phyloP scores from a whole-genome alignment of 2,113 vertebrate species.

The Neodon shergylaensis region DNA sequence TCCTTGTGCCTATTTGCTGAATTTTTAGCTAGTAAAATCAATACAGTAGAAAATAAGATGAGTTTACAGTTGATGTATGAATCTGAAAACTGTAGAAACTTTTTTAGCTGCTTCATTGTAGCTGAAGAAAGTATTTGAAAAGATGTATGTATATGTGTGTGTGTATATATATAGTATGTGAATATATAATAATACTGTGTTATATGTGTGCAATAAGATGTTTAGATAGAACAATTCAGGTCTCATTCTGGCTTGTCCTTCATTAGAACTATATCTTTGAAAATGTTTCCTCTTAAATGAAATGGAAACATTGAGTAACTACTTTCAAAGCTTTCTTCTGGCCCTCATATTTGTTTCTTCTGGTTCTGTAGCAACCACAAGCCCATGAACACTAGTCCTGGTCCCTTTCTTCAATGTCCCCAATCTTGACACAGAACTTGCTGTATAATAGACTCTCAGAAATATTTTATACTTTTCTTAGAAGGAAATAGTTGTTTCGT shows the following conservation, averaged over 20 bases:
- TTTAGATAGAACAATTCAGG: slow-evolving; percentile 40
- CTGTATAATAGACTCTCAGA: slow-evolving; percentile 29
- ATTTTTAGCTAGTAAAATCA: slow-evolving; percentile 55
- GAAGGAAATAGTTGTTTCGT: slow-evolving; percentile 29
- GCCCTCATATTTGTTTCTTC: background rate
- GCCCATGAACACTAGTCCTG: background rate
- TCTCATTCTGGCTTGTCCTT: slow-evolving; percentile 35
- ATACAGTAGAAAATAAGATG: background rate
- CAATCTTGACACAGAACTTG: slow-evolving; percentile 20
- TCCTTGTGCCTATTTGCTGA: slow-evolving; percentile 33
- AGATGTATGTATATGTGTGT: background rate
- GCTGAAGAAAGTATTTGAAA: slow-evolving; percentile 37
- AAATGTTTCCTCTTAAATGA: slow-evolving; percentile 21
- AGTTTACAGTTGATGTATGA: slow-evolving; percentile 23
- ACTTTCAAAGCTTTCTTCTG: slow-evolving; percentile 50
- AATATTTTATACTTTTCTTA: slow-evolving; percentile 52
- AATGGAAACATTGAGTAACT: background rate
- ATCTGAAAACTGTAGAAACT: slow-evolving; percentile 44
- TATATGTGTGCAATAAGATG: background rate
- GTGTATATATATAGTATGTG: background rate
- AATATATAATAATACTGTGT: background rate
- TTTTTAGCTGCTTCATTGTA: background rate
- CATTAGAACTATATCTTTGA: slow-evolving; percentile 35
- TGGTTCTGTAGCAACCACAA: slow-evolving; percentile 5
- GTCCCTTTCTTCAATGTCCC: background rate